phyloP scores from a whole-genome alignment of 1,140 invertebrate genomes.

The Vanessa tameamea region DNA sequence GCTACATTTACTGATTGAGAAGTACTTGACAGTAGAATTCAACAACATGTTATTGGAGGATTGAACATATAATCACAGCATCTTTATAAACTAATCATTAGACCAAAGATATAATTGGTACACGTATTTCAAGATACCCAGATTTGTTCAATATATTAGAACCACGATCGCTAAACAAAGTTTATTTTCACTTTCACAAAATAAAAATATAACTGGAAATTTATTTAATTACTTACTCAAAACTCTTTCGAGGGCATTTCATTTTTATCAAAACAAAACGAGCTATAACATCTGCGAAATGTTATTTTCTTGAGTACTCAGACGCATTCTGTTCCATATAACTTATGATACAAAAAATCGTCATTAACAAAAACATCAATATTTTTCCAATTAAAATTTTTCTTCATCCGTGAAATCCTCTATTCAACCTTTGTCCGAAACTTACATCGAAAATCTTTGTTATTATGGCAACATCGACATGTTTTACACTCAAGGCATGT shows the following conservation, averaged over 20 bases:
- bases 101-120: no score
- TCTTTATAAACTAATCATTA: no score
- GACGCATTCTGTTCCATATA: constrained; percentile 28
- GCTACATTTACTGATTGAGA: no score
- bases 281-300: constrained; percentile 20
- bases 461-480: background rate
- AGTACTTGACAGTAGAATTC: no score
- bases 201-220: background rate
- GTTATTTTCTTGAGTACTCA: background rate
- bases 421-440: constrained; percentile 13
- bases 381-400: constrained; percentile 1
- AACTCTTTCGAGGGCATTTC: background rate
- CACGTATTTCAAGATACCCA: background rate
- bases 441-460: background rate
- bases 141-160: background rate
- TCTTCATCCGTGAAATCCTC: constrained; percentile 14
- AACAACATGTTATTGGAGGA: no score
- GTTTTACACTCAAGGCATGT: background rate
- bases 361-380: constrained; percentile 9
- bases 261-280: background rate
- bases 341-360: constrained; percentile 17
- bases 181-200: background rate
- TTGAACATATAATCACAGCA: no score
- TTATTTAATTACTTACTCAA: background rate
- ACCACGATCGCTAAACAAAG: background rate